Base-by-base conservation (phyloP, 2,888 invertebrate genomes). In the Andrena haemorrhoa region DNA sequence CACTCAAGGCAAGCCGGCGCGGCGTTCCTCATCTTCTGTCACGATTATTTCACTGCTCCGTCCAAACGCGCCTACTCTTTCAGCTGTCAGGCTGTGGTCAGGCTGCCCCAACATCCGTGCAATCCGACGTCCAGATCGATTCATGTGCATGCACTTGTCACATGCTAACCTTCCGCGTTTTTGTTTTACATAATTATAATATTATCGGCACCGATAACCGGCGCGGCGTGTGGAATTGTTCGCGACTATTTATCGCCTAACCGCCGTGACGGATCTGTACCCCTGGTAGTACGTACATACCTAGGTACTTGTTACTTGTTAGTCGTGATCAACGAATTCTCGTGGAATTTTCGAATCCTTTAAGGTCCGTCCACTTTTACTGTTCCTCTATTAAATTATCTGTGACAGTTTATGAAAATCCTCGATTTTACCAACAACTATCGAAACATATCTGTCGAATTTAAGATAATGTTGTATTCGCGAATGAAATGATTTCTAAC, bases 21-120 rank as follows among this genome's bases (percentile, higher is more conserved):
- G 82, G 70, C 74, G 74, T 71, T 64, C 29, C 58, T 73, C 68
- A 61, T 69, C 82, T 77, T 81, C 75, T 76, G 75, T 81, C 75
- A 69, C 68, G 79, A 75, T 77, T 77, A 83, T 82, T 83, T 63
- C 72, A 61, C 58, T 82, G 74, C 75, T 63, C 63, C 68, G 53
- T 56, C 66, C 56, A 82, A 68, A 12, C 41, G 65, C 16, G 33
- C 7, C 60, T 66, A 63, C 64, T 72, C 63, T 29, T 64, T 51
- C 26, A n/a, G 58, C 33, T 58, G 63, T 53, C 49, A 53, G 10
- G 10, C 23, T 23, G 56, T 5, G 16, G 16, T 8, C 56, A 26
- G 31, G 7, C 31, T 16, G 5, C 26, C 29, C 8, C 16, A 29
- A 33, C 49, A 41, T 35, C 33, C 41, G 20, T 49, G 20, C 12